Conservation (phyloP, 1,140 invertebrate species). For the Formica exsecta region DNA sequence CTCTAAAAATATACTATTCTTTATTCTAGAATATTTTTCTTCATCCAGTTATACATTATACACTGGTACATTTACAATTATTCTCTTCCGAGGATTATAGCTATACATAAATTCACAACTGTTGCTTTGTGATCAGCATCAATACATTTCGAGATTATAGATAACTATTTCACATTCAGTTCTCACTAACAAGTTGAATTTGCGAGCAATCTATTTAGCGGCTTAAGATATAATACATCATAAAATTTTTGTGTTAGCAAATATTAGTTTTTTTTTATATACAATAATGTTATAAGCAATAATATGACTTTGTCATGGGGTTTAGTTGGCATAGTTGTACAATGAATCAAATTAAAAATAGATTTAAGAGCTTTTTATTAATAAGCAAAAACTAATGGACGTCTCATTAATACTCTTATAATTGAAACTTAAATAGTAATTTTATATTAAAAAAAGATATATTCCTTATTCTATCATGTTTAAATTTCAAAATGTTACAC, state of each 20-base stretch:
- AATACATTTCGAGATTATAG: slow-evolving; percentile 50
- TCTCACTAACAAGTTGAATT: slow-evolving; percentile 60
- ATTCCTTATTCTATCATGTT: not conserved
- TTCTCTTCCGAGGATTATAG: slow-evolving; percentile 39
- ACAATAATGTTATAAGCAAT: slow-evolving; percentile 40
- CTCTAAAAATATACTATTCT: slow-evolving; percentile 85
- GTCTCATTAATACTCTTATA: not conserved
- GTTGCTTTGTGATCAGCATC: slow-evolving; percentile 35
- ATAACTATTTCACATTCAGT: slow-evolving; percentile 53
- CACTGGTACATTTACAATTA: slow-evolving; percentile 61
- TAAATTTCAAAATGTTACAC: not conserved
- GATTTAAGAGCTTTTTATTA: not conserved
- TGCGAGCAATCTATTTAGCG: slow-evolving; percentile 43
- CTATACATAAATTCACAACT: slow-evolving; percentile 68
- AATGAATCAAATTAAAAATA: not conserved
- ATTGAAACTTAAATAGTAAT: not conserved
- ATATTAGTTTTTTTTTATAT: slow-evolving; percentile 48
- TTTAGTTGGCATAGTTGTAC: slow-evolving; percentile 64
- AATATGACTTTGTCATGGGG: slow-evolving; percentile 65
- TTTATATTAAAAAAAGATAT: not conserved
- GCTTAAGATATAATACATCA: slow-evolving; percentile 49
- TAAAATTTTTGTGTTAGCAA: slow-evolving; percentile 52
- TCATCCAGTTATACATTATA: slow-evolving; percentile 59
- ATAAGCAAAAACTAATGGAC: slow-evolving; percentile 9
- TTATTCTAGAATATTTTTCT: slow-evolving; percentile 76